Base-by-base conservation (phyloP, 1,140 invertebrate species). In the Drosophila baimaii region DNA sequence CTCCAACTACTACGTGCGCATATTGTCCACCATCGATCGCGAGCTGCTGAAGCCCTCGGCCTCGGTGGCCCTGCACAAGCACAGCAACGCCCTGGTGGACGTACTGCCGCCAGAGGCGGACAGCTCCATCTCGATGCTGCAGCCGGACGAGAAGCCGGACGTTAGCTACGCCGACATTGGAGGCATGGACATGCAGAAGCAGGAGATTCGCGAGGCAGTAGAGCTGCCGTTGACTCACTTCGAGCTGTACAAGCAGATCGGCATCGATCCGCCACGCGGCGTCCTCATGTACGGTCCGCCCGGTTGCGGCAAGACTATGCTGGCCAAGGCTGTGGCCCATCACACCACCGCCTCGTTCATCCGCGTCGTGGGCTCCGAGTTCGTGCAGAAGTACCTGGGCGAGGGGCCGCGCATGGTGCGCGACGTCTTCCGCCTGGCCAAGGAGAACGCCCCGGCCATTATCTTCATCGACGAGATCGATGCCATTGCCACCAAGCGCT, bases 381-480 rank as follows among this genome's bases (percentile, higher is more conserved):
- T 99, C 93, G 99, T 99, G 1, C 99, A 99, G 93, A 99, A 99
- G 91, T 99, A 99, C 92, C 93, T 99, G 23, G 99, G 99, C 33
- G 99, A 99, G 94, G 98, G 99, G 2, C 98, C 99, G 2, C 95
- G 99, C 76, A 99, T 99, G 99, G 99, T 99, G 5, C 94, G 99
- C 72, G 99, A 99, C 93, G 99, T 99, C 1, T 99, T 99, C 91
- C 95, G 99, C 83, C 94, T 99, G 62, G 99, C 99, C 4, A 99
- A 99, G 92, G 99, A 99, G 93, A 99, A 99, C 93, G 97, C 98
- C 4, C 99, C 99, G 23, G 98, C 98, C 15, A 99, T 99, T 81
- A 99, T 99, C 76, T 99, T 99, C 92, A 99, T 99, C 92, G 98
- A 98, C 93, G 98, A 98, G 93, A 99, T 99, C 84, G 98, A 99